phyloP scores from a whole-genome alignment of 2,113 vertebrate species.

The Corydoras maculifer region DNA sequence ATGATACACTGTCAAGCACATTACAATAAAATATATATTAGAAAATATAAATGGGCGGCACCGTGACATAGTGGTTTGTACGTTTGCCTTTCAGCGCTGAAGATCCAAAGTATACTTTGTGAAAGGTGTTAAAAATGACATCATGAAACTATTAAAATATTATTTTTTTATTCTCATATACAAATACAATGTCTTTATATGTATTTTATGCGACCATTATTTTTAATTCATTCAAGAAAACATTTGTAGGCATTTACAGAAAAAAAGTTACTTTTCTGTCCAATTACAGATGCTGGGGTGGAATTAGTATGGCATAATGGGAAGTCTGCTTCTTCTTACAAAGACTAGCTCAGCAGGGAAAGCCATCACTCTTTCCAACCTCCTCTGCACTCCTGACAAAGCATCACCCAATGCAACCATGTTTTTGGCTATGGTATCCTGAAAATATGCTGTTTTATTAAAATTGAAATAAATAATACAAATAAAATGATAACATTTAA shows the following conservation, averaged over 20 bases:
- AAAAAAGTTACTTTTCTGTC: conserved; percentile 18
- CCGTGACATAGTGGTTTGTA: no score
- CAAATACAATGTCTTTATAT: background rate
- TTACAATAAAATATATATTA: no score
- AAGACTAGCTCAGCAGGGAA: conserved; percentile 22
- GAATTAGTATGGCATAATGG: conserved; percentile 38
- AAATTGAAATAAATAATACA: no score
- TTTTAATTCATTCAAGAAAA: background rate
- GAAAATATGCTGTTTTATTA: background rate
- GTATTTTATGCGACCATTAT: background rate
- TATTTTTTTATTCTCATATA: conserved; percentile 12
- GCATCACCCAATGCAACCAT: conserved; percentile 4
- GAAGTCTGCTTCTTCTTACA: conserved; percentile 36
- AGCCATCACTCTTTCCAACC: conserved; percentile 28
- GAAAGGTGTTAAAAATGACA: no score
- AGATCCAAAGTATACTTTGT: no score
- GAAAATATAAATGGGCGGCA: no score
- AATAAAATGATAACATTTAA: no score
- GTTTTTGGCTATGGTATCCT: background rate
- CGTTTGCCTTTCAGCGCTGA: no score
- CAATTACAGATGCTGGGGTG: conserved; percentile 39
- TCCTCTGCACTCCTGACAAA: conserved; percentile 22
- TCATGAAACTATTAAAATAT: no score
- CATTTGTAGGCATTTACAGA: background rate
- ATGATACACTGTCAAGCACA: no score